A percentile compares a stretch with the other conserved stretches of the same genome.
Evolutionary conservation across 2,888 invertebrate species (phyloP).

Genomic region (Abrostola tripartita): DNA sequence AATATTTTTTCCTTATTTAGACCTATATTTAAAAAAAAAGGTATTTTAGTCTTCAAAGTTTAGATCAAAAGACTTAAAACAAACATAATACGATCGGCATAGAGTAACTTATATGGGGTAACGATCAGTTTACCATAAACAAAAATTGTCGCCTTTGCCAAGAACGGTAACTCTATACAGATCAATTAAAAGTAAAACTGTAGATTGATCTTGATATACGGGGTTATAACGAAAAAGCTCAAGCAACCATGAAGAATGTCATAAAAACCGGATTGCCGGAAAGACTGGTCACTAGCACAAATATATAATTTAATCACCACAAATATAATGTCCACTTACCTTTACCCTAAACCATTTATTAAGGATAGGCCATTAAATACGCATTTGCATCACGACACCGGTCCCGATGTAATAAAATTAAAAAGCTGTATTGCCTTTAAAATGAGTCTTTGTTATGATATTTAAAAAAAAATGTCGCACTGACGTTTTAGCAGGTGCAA

Average conservation of each 20-base stretch:
- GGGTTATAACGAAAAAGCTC: neutral
- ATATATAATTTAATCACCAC: constrained; percentile 45
- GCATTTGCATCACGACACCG: constrained; percentile 63
- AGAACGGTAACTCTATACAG: too few relatives aligned
- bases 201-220: too few relatives aligned
- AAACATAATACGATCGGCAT: too few relatives aligned
- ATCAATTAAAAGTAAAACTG: too few relatives aligned
- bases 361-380: constrained; percentile 65
- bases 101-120: too few relatives aligned
- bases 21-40: too few relatives aligned
- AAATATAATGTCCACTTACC: constrained; percentile 33
- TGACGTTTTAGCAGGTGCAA: constrained; percentile 56
- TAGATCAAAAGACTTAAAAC: too few relatives aligned
- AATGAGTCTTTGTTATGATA: constrained; percentile 58
- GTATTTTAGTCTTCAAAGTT: too few relatives aligned
- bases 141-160: too few relatives aligned
- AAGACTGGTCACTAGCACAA: constrained; percentile 14
- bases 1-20: too few relatives aligned
- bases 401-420: constrained; percentile 67
- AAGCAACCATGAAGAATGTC: neutral
- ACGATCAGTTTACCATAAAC: too few relatives aligned
- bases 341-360: constrained; percentile 50
- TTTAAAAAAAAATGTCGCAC: constrained; percentile 51
- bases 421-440: constrained; percentile 57
- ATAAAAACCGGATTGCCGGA: neutral